These are phyloP conservation scores for Philaethria dido DNA, from an alignment of 2,888 invertebrate species.

Conservation along the genomic window DNA sequence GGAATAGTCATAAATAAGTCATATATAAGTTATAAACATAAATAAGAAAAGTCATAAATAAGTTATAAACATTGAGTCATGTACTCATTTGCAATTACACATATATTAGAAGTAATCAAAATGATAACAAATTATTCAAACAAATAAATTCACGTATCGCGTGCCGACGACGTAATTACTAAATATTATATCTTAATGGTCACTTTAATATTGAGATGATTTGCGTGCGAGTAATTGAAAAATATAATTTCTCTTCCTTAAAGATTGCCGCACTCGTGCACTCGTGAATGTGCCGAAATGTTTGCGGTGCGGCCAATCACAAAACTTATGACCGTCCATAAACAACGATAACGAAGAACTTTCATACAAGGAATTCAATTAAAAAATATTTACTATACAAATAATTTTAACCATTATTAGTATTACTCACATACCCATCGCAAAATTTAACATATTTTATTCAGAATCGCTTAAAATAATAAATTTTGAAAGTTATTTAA, in stretches of 20 bases:
- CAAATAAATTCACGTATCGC: constrained; percentile 47
- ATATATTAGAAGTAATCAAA: constrained; percentile 28
- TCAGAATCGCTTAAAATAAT: constrained; percentile 4
- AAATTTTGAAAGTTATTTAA: constrained; percentile 11
- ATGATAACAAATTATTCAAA: constrained; percentile 25
- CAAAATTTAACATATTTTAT: constrained; percentile 1
- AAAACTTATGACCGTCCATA: not conserved
- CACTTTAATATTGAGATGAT: constrained; percentile 55
- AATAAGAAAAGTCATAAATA: constrained; percentile 14
- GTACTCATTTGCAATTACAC: constrained; percentile 12
- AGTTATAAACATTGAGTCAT: not conserved
- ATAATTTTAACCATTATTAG: constrained; percentile 2
- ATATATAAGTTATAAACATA: too few species aligned
- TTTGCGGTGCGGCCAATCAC: constrained; percentile 12
- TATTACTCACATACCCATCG: not conserved
- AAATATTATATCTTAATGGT: constrained; percentile 56
- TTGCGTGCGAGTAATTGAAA: constrained; percentile 63
- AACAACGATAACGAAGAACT: constrained; percentile 12
- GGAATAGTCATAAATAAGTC: too few species aligned
- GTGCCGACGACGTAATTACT: constrained; percentile 48
- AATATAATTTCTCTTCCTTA: constrained; percentile 53
- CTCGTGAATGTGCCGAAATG: constrained; percentile 47
- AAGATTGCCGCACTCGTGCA: constrained; percentile 48
- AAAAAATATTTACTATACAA: constrained; percentile 7
- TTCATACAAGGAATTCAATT: constrained; percentile 14